Percentiles rank a stretch among this genome's conserved stretches.
phyloP scores from a whole-genome alignment of 2,113 vertebrate genomes.

The Glareola pratincola region DNA sequence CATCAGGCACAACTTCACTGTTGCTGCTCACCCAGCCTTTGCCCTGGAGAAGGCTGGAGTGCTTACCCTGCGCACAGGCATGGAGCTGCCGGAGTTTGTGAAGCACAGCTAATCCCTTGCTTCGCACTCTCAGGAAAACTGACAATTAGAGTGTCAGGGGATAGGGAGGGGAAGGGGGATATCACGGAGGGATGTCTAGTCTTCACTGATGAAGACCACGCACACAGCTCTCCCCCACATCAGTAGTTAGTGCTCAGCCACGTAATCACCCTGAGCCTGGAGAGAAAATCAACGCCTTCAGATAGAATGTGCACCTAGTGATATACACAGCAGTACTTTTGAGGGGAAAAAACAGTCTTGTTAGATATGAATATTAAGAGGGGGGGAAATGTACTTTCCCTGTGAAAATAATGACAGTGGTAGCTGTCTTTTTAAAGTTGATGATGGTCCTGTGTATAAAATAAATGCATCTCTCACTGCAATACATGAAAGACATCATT shows the following conservation, averaged over 20 bases:
- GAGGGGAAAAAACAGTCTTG: neutral
- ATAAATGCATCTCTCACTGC: slow-evolving; percentile 52
- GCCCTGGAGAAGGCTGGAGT: slow-evolving; percentile 85
- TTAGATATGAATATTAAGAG: neutral
- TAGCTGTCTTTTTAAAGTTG: slow-evolving; percentile 1
- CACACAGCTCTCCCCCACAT: neutral
- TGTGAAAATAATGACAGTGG: neutral
- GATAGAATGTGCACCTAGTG: neutral
- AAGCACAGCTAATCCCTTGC: slow-evolving; percentile 77
- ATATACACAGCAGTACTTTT: neutral
- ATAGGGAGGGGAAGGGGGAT: neutral
- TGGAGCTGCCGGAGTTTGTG: slow-evolving; percentile 84
- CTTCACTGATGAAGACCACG: neutral
- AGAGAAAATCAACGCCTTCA: neutral
- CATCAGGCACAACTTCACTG: slow-evolving; percentile 79
- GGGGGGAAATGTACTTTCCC: neutral
- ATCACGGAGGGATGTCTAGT: neutral
- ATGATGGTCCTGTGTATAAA: slow-evolving; percentile 13
- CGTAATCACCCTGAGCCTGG: neutral
- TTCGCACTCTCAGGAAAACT: neutral
- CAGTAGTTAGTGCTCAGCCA: neutral
- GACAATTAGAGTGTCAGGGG: neutral
- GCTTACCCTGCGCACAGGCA: slow-evolving; percentile 80
- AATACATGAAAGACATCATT: neutral
- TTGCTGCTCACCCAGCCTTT: slow-evolving; percentile 83